These are phyloP conservation scores for Atrina japonica DNA, from an alignment of 2,888 invertebrate genomes.

Conservation along the genomic window DNA sequence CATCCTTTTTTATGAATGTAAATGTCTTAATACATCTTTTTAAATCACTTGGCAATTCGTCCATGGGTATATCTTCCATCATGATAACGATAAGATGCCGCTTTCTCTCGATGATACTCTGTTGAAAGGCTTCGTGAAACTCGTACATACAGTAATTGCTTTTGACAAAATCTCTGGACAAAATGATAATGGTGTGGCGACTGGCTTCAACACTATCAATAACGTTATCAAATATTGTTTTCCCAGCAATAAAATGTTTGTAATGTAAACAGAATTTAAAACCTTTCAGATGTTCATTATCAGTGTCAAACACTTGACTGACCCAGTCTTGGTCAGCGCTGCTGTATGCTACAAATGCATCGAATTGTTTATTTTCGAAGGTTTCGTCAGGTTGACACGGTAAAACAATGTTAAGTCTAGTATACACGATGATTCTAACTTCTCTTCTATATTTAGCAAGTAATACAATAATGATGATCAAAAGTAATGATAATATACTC, in stretches of 20 bases:
- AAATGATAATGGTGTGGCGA: conserved; percentile 91
- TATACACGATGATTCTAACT: conserved; percentile 64
- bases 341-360: conserved; percentile 94
- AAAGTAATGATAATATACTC: conserved; percentile 38
- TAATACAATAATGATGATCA: conserved; percentile 47
- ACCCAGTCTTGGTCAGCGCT: conserved; percentile 94
- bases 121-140: conserved; percentile 93
- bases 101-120: conserved; percentile 86
- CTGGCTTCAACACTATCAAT: conserved; percentile 93
- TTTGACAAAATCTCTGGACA: conserved; percentile 93
- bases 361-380: conserved; percentile 83
- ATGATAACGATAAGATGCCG: conserved; percentile 91
- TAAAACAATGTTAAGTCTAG: conserved; percentile 68
- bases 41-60: conserved; percentile 82
- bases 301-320: conserved; percentile 90
- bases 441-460: conserved; percentile 57
- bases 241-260: conserved; percentile 68
- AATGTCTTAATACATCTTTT: conserved; percentile 61
- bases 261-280: conserved; percentile 70
- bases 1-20: conserved; percentile 59
- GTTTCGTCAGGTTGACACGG: conserved; percentile 59
- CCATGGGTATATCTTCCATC: conserved; percentile 90
- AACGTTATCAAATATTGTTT: conserved; percentile 90
- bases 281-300: conserved; percentile 81
- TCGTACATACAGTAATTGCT: conserved; percentile 95